Evolutionary conservation across 2,113 vertebrate genomes (phyloP), one percentile per base, ranked within the genome.

Genomic region (Octodon degus): DNA sequence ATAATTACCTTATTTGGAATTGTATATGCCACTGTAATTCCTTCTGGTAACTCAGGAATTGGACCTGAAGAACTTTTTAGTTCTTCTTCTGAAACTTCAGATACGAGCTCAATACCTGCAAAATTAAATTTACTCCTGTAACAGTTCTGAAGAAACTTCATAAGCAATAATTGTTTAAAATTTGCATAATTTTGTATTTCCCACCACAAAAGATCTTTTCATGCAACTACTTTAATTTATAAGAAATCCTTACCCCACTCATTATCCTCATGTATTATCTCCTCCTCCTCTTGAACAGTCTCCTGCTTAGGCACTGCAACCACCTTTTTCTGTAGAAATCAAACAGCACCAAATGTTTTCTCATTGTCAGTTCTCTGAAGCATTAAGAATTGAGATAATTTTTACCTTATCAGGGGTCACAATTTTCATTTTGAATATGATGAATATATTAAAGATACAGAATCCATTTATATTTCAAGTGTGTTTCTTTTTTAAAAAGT

Each of bases 11-110:
- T 98, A 86, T 98, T 97, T 83, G 99, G 99, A 97, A 99, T 98
- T 93, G 99, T 99, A 97, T 99, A 99, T 24, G 99, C 99, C 96
- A 99, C 98, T 62, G 98, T 99, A 97, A 99, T 99, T 97, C 99
- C 99, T 88, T 99, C 98, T 7, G 99, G 99, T 97, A 99, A 99
- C 81, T 99, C 98, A 7, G 99, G 99, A 84, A 99, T 95, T 0
- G 98, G 98, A 77, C 99, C 99, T 60, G 99, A 98, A 70, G 99
- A 99, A 68, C 98, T 99, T 95, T 99, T 98, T 94, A 99, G 96
- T 97, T 99, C 99, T 22, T 98, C 98, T 89, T 99, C 99, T 20
- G 99, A 99, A 96, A 98, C 98, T 97, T 99, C 99, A 4, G 99
- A 99, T 22, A 99, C 99, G 86, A 99, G 96, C 96, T 99, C 99